Evolutionary conservation across 2,888 invertebrate genomes (phyloP).

Genomic region (Phaonia tiefii): DNA sequence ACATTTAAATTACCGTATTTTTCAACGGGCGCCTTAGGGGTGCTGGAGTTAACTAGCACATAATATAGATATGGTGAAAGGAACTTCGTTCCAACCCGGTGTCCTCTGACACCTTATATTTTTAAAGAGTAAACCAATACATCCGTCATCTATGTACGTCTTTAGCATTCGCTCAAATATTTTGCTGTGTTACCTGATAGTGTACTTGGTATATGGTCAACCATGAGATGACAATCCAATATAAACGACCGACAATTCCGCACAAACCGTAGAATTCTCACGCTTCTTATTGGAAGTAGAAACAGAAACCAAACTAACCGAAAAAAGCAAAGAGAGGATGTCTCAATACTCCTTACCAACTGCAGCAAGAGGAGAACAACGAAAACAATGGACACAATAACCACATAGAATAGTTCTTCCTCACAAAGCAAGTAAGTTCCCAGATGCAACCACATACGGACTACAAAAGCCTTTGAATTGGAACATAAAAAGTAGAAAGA

Average conservation of each 20-base stretch:
- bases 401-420: conserved; percentile 15
- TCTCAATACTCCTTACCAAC: conserved; percentile 54
- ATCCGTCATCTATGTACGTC: no score
- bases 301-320: conserved; percentile 17
- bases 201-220: background rate
- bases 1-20: no score
- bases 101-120: no score
- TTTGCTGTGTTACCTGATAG: conserved; percentile 11
- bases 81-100: no score
- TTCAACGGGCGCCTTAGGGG: no score
- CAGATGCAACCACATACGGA: background rate
- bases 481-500: conserved; percentile 50
- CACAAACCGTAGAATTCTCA: conserved; percentile 57
- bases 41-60: no score
- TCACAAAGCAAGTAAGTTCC: conserved; percentile 23
- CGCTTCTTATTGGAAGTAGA: conserved; percentile 52
- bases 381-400: conserved; percentile 27
- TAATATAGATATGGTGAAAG: no score
- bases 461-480: conserved; percentile 35
- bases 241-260: conserved; percentile 34
- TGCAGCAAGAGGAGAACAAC: conserved; percentile 17
- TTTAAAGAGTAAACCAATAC: no score
- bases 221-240: conserved; percentile 42
- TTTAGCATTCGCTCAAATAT: conserved; percentile 2
- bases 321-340: conserved; percentile 20